Evolutionary conservation across 2,113 vertebrate genomes (phyloP).

Genomic region (Gadus macrocephalus): DNA sequence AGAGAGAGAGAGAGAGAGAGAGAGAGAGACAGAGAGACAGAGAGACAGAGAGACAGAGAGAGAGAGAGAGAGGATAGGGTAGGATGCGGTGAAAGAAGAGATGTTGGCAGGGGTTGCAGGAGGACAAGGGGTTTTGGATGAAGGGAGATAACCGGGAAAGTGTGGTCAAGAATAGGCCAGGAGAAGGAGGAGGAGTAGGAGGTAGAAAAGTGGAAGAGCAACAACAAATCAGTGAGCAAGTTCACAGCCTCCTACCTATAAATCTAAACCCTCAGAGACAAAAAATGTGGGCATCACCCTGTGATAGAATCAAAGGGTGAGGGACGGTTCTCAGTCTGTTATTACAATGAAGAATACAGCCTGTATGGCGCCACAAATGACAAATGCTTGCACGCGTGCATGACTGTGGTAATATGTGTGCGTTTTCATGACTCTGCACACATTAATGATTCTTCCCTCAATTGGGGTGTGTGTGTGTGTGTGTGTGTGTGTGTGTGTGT

Average conservation of each 20-base stretch:
- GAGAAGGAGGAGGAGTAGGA: neutral
- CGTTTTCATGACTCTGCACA: too few species aligned
- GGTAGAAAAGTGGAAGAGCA: conserved; percentile 1
- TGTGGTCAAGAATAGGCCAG: neutral
- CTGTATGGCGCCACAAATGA: conserved; percentile 37
- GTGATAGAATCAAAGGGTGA: conserved; percentile 39
- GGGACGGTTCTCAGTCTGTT: conserved; percentile 49
- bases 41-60: neutral
- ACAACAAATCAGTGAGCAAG: conserved; percentile 20
- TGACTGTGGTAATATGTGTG: too few species aligned
- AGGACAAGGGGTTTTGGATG: neutral
- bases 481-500: neutral
- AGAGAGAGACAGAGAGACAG: conserved; percentile 2
- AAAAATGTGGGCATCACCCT: conserved; percentile 10
- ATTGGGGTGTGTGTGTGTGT: neutral
- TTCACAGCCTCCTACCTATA: neutral
- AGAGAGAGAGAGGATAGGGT: neutral
- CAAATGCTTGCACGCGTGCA: neutral
- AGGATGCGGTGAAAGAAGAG: neutral
- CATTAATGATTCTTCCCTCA: too few species aligned
- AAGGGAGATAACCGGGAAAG: neutral
- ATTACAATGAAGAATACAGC: conserved; percentile 52
- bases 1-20: neutral
- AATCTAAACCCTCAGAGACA: neutral
- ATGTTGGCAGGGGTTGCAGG: conserved; percentile 3